phyloP scores from a whole-genome alignment of 2,797 vertebrate species.

The Cynodonichthys magdalenae region DNA sequence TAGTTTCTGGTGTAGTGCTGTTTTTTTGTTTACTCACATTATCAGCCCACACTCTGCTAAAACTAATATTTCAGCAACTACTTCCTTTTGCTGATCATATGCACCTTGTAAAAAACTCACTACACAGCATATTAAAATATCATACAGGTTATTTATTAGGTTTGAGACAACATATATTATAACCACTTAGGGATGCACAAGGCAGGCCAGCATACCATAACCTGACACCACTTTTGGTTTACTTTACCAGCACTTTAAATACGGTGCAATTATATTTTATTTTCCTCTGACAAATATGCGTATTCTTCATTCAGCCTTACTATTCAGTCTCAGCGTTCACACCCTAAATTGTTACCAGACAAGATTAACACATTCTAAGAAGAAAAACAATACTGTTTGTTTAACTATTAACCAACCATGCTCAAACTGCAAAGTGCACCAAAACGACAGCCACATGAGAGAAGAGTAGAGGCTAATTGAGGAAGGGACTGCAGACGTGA shows the following conservation, averaged over 20 bases:
- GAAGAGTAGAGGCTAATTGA: slow-evolving; percentile 58
- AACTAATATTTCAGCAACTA: background rate
- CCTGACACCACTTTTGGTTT: slow-evolving; percentile 62
- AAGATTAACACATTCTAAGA: slow-evolving; percentile 48
- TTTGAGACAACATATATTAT: slow-evolving; percentile 41
- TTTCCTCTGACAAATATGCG: slow-evolving; percentile 68
- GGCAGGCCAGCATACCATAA: slow-evolving; percentile 45
- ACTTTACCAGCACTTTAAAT: slow-evolving; percentile 60
- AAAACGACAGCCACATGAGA: slow-evolving; percentile 54
- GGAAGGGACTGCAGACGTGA: slow-evolving; percentile 39
- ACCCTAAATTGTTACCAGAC: slow-evolving; percentile 70
- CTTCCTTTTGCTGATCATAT: slow-evolving; percentile 5
- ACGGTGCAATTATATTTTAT: slow-evolving; percentile 65
- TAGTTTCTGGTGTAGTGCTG: background rate
- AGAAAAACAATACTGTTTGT: slow-evolving; percentile 72
- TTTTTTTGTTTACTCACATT: background rate
- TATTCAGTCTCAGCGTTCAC: slow-evolving; percentile 51
- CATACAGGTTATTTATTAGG: slow-evolving; percentile 29
- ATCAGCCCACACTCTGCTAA: background rate
- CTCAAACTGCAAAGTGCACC: slow-evolving; percentile 28
- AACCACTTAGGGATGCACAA: slow-evolving; percentile 43
- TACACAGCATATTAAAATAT: slow-evolving; percentile 45
- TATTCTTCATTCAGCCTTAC: slow-evolving; percentile 44
- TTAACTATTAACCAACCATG: slow-evolving; percentile 53
- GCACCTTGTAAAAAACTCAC: slow-evolving; percentile 1